Conservation (phyloP, 92 coral and sea anemone species). For the Virgularia gustaviana region DNA sequence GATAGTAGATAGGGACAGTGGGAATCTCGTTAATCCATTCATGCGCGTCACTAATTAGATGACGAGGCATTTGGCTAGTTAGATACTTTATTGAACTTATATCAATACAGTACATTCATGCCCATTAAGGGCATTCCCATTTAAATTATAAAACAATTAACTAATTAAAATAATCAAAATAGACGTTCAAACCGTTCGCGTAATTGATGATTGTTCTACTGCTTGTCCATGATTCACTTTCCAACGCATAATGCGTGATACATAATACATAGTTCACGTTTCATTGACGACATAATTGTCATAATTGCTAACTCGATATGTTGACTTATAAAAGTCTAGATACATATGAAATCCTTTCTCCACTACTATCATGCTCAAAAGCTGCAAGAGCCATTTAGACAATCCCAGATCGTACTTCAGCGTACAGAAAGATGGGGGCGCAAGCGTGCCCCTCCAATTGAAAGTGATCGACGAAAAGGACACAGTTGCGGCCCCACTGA, state of each 20-base stretch:
- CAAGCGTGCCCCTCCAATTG: constrained; percentile 1
- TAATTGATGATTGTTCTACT: no score
- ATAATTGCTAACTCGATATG: not conserved
- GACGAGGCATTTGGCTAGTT: constrained; percentile 57
- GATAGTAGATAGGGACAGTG: constrained; percentile 53
- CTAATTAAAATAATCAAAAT: no score
- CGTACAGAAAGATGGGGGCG: not conserved
- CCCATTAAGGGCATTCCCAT: no score
- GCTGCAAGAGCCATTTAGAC: not conserved
- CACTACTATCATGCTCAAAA: not conserved
- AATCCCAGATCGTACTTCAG: not conserved
- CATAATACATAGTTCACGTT: no score
- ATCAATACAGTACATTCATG: not conserved
- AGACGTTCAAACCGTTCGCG: not conserved
- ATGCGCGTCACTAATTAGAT: constrained; percentile 58
- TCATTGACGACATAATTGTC: no score
- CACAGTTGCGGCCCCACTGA: not conserved
- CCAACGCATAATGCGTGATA: no score
- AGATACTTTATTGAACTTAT: constrained; percentile 20
- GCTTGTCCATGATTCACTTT: no score
- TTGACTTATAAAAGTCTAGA: not conserved
- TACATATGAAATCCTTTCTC: not conserved
- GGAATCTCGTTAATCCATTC: constrained; percentile 56
- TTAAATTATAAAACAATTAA: no score
- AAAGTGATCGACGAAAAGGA: not conserved